Base-by-base conservation (phyloP, 30 jellyfish, hydroid and myxozoan genomes). In the Hydra vulgaris region DNA sequence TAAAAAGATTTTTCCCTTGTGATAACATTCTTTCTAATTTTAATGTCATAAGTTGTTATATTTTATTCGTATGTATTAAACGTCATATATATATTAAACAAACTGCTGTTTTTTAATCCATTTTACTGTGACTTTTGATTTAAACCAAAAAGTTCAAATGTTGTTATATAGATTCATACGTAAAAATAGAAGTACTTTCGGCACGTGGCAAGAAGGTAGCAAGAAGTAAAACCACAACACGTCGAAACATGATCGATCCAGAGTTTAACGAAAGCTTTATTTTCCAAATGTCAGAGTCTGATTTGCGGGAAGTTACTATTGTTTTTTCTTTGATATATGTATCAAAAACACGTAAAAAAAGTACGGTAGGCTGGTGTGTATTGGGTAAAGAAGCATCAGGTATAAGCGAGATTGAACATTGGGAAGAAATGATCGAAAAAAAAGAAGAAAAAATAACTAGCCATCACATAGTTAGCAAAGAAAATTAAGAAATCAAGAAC, bases 261-360 rank as follows among this genome's bases (percentile, higher is more conserved):
- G 97, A 90, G 71, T 90, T 79, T 82, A 90, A 90, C 81, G 97
- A 90, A 70, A 85, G 96, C 83, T 90, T 90, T 76, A 92, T 90
- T 56, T 90, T 90, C 83, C 97, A 90, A 82, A 86, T 90, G 95
- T 89, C 97, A 7, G 97, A 90, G 55, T 55, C 95, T 4, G 95
- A 90, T 74, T 84, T 90, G 54, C 78, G 80, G n/a, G 97, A 90
- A 15, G 92, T 90, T 18, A 86, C 95, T 70, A 72, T 90, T 27
- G 73, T 85, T 67, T 76, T 86, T 72, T 84, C 97, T 21, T 91
- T 90, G 26, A 78, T 90, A 18, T 76, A 89, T 24, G 15, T 90
- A 24, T 56, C 94, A 77, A 90, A 90, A 75, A 85, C 95, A 19
- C 80, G 97, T 61, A 82, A 80, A 74, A 85, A 85, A 90, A 90